Percentiles rank a stretch among this genome's conserved stretches.
These are phyloP conservation scores for Octodon degus DNA, from an alignment of 2,113 vertebrate species.

Conservation along the genomic window DNA sequence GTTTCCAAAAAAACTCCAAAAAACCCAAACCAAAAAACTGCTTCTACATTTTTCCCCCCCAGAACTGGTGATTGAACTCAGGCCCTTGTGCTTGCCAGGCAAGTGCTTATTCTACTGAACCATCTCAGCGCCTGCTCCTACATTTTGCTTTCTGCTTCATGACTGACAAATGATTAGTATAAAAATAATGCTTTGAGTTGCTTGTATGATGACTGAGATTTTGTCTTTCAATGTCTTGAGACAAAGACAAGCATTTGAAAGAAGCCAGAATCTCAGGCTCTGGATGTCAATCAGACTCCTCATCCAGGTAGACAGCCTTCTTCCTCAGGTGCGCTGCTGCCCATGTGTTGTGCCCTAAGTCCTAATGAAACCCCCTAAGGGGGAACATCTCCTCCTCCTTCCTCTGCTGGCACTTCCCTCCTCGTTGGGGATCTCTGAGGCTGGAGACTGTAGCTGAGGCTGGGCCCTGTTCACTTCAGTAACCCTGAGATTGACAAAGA, in stretches of 20 bases:
- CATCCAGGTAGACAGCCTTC: not conserved
- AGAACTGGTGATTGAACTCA: too few relatives aligned
- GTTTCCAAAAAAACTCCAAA: not conserved
- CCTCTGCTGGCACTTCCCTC: not conserved
- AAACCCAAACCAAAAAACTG: not conserved
- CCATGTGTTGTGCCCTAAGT: not conserved
- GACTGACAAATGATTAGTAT: accelerated
- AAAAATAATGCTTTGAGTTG: not conserved
- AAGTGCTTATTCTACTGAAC: too few relatives aligned
- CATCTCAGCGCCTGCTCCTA: not conserved
- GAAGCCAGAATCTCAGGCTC: not conserved
- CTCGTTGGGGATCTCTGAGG: not conserved
- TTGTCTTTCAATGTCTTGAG: not conserved
- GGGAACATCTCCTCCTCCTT: not conserved
- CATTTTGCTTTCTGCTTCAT: not conserved
- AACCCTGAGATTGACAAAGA: not conserved
- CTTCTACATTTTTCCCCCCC: too few relatives aligned
- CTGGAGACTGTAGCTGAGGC: not conserved
- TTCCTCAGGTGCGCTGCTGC: not conserved
- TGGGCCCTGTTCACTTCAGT: accelerated
- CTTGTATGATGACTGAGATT: not conserved
- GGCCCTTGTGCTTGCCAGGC: too few relatives aligned
- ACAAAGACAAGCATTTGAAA: not conserved
- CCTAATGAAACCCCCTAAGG: not conserved
- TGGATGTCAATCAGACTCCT: accelerated